Conservation (phyloP, 2,113 vertebrate species). For the Tor tambroides region DNA sequence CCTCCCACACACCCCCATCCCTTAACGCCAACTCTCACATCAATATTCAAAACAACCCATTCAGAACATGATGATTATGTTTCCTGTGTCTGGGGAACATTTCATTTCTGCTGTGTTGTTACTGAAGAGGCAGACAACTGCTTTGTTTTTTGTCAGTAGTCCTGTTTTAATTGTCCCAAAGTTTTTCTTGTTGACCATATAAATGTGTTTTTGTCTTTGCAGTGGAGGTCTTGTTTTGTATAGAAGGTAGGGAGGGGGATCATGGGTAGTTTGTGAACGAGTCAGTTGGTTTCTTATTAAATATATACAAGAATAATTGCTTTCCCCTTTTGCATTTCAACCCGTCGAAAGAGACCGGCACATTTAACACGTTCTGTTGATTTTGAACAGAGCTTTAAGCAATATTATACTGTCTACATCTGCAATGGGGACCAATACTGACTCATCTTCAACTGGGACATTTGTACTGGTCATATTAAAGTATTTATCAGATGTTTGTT, state of each 20-base stretch:
- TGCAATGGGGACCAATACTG: constrained; percentile 48
- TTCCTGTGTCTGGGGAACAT: constrained; percentile 15
- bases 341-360: not conserved
- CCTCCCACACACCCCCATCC: not conserved
- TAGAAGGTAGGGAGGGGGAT: not conserved
- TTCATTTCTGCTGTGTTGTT: constrained; percentile 27
- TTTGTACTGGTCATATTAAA: constrained; percentile 71
- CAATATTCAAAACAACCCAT: constrained; percentile 33
- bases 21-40: not conserved
- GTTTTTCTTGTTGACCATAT: not conserved
- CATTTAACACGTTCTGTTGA: constrained; percentile 17
- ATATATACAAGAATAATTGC: constrained; percentile 1
- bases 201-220: constrained; percentile 21
- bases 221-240: constrained; percentile 21
- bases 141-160: no score
- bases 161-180: no score
- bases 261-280: not conserved
- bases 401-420: constrained; percentile 56
- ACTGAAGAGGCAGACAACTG: not conserved
- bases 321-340: not conserved
- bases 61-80: constrained; percentile 22
- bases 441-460: constrained; percentile 37
- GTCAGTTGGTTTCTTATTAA: not conserved
- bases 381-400: constrained; percentile 44
- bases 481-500: constrained; percentile 73